phyloP scores from a whole-genome alignment of 1,140 invertebrate genomes.

The Eurosta solidaginis region DNA sequence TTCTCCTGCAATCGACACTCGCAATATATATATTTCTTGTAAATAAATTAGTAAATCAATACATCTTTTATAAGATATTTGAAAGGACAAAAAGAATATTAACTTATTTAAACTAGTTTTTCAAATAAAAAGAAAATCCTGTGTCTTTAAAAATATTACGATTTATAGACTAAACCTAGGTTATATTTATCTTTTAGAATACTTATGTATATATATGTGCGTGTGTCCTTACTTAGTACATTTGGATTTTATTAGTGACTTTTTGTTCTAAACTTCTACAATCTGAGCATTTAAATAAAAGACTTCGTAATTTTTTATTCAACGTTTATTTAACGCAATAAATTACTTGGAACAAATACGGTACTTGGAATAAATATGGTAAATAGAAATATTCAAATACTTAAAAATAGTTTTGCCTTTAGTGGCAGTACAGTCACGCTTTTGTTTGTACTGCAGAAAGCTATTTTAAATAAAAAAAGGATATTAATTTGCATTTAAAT shows the following conservation, averaged over 20 bases:
- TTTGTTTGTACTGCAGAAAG: not conserved
- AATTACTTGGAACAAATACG: slow-evolving; percentile 10
- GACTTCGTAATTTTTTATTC: not conserved
- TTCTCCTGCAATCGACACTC: too few relatives aligned
- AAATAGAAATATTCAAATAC: not conserved
- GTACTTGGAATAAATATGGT: not conserved
- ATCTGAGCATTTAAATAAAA: not conserved
- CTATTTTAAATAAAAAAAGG: not conserved
- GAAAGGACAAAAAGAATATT: too few relatives aligned
- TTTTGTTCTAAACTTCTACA: not conserved
- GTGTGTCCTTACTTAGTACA: too few relatives aligned
- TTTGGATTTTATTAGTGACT: not conserved
- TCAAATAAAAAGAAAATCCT: too few relatives aligned
- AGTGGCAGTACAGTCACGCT: not conserved
- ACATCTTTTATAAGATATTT: too few relatives aligned
- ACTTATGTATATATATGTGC: too few relatives aligned
- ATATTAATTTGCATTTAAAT: not conserved
- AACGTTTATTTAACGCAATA: not conserved
- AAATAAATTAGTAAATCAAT: too few relatives aligned
- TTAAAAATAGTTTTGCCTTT: not conserved
- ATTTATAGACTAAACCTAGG: too few relatives aligned
- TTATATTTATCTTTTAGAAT: too few relatives aligned
- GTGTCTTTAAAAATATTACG: too few relatives aligned
- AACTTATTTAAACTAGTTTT: too few relatives aligned
- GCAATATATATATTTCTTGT: too few relatives aligned